Evolutionary conservation across 2,797 vertebrate genomes (phyloP), one percentile per base, ranked within the genome.

Genomic region (Leptatherina wallacei): DNA sequence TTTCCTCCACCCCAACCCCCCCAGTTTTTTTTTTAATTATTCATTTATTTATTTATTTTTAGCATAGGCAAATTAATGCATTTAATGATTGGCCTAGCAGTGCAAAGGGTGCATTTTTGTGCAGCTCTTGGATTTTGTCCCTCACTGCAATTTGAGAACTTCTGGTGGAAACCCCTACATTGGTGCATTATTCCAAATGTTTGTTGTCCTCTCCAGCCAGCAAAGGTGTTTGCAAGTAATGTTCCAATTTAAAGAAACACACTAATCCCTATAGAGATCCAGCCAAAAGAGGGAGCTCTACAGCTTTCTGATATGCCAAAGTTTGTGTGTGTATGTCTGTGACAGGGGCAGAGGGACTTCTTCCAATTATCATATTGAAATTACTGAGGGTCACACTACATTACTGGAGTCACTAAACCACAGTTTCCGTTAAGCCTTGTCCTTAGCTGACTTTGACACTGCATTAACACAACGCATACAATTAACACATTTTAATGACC

Each of bases 241-340:
- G 40, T 68, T 70, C 36, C 38, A 65, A 36, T 70, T 61, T 65
- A 52, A 80, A 76, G 40, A 65, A 80, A 58, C 6, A 16, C 61
- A 76, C 44, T 33, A 32, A 77, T 82, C 81, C 80, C 66, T 71
- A 65, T 77, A 74, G 65, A 72, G 70, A 70, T 51, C 51, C 79
- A 64, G 71, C 93, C 93, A 92, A 89, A 61, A 87, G 90, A 90
- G 85, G 93, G 93, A 84, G 90, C 91, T 94, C 66, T 90, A 91
- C 83, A 82, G 71, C 92, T 89, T 86, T 72, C 42, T 78, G 73
- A 76, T 61, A 42, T 52, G 64, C 57, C 32, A 65, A 73, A 68
- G 54, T 83, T 74, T 44, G 61, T 24, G 27, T 55, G 55, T 35
- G 73, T 16, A 38, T 63, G 18, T 54, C 55, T 55, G 40, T n/a